Conservation (phyloP, 1,140 invertebrate genomes). For the Zophobas atratus region DNA sequence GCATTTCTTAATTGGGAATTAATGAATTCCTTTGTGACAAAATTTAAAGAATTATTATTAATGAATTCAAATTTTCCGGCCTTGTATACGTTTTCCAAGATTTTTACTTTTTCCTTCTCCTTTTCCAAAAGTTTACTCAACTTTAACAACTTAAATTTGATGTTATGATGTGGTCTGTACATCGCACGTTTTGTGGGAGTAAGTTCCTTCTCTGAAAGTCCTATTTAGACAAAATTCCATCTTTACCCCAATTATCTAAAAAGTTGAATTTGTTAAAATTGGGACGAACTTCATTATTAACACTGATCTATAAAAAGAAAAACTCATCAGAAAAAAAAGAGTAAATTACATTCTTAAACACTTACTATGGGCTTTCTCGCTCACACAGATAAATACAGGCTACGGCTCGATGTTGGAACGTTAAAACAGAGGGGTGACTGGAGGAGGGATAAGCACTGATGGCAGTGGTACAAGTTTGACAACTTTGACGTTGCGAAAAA, state of each 20-base stretch:
- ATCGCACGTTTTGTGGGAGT: neutral
- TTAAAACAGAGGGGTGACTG: too few species aligned
- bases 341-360: too few species aligned
- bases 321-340: too few species aligned
- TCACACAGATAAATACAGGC: too few species aligned
- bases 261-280: neutral
- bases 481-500: too few species aligned
- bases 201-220: neutral
- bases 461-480: too few species aligned
- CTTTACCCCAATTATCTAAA: neutral
- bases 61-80: slow-evolving; percentile 11
- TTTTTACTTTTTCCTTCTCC: slow-evolving; percentile 3
- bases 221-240: slow-evolving; percentile 5
- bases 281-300: neutral
- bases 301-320: neutral
- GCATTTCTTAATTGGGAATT: slow-evolving; percentile 46
- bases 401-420: too few species aligned
- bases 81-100: slow-evolving; percentile 1
- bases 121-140: slow-evolving; percentile 1
- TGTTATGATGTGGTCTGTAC: neutral
- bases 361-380: too few species aligned
- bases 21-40: slow-evolving; percentile 17
- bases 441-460: too few species aligned
- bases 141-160: neutral
- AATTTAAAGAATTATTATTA: slow-evolving; percentile 10